Evolutionary conservation across 1,140 invertebrate genomes (phyloP).

Genomic region (Tachypleus tridentatus): DNA sequence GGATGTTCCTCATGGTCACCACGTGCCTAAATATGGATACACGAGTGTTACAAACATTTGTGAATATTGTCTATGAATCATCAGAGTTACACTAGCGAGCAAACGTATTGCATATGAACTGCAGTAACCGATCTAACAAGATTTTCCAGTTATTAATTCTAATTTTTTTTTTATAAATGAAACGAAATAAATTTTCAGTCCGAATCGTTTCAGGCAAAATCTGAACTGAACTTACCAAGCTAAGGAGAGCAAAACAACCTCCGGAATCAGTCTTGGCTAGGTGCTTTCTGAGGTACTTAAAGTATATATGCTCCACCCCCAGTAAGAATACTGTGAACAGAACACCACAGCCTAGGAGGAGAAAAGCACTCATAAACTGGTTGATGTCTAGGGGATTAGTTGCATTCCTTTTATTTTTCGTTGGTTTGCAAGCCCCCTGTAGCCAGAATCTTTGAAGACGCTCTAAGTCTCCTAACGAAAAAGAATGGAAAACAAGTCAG

Average conservation of each 20-base stretch:
- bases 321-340: conserved; percentile 71
- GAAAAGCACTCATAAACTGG: conserved; percentile 94
- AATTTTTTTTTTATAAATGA: too few species aligned
- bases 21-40: too few species aligned
- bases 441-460: conserved; percentile 90
- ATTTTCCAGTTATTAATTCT: too few species aligned
- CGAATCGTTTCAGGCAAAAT: too few species aligned
- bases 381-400: conserved; percentile 82
- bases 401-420: conserved; percentile 60
- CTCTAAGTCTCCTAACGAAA: conserved; percentile 67
- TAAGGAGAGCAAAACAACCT: conserved; percentile 80
- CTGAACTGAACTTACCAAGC: conserved; percentile 47
- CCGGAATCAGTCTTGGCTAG: conserved; percentile 75
- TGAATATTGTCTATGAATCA: too few species aligned
- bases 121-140: too few species aligned
- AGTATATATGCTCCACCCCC: conserved; percentile 85
- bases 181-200: too few species aligned
- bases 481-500: neutral
- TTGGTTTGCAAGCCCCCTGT: conserved; percentile 89
- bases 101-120: too few species aligned
- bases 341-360: conserved; percentile 86
- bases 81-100: too few species aligned
- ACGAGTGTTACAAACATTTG: too few species aligned
- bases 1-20: too few species aligned
- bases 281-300: conserved; percentile 71